Conservation (phyloP, 1,140 invertebrate species). For the Drosophila micromelanica region DNA sequence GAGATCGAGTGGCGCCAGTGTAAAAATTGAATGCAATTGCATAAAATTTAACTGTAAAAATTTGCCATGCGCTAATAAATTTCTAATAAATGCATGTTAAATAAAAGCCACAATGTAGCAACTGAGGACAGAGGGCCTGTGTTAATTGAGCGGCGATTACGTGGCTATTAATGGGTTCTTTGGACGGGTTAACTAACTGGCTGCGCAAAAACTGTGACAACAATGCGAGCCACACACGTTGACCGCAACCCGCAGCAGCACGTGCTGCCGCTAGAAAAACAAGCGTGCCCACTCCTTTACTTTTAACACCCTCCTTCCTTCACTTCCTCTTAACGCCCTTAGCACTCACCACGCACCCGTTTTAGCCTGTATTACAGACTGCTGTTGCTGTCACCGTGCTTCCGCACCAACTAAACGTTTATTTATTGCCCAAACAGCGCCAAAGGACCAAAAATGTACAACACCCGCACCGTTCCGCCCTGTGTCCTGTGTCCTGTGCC, state of each 20-base stretch:
- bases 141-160: conserved; percentile 77
- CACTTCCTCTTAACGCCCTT: neutral
- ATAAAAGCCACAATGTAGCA: conserved; percentile 69
- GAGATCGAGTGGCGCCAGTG: conserved; percentile 72
- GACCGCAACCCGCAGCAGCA: conserved; percentile 79
- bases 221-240: conserved; percentile 59
- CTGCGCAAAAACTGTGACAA: conserved; percentile 69
- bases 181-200: conserved; percentile 53
- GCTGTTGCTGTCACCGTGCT: conserved; percentile 75
- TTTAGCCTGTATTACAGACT: conserved; percentile 47
- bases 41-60: conserved; percentile 61
- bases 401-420: conserved; percentile 79
- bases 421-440: conserved; percentile 77
- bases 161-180: conserved; percentile 56
- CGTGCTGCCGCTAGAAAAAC: conserved; percentile 70
- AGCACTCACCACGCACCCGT: conserved; percentile 9
- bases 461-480: conserved; percentile 20
- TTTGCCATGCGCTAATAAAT: conserved; percentile 66
- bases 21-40: conserved; percentile 73
- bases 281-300: conserved; percentile 21
- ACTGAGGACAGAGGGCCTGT: conserved; percentile 16
- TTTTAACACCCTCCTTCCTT: neutral
- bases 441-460: conserved; percentile 58
- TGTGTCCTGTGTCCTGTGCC: neutral
- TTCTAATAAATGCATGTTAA: conserved; percentile 80